Evolutionary conservation across 2,113 vertebrate genomes (phyloP).

Genomic region (human): GRCh38 chr5:90015001-90015500

Average conservation of each 20-base stretch:
- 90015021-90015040: not conserved
- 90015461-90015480: not conserved
- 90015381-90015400: constrained; percentile 28
- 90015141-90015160: not conserved
- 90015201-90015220: not conserved
- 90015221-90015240: not conserved
- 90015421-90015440: constrained; percentile 43
- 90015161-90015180: not conserved
- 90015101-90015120: not conserved
- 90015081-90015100: not conserved
- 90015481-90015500: not conserved
- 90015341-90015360: not conserved
- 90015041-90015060: not conserved
- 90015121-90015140: not conserved
- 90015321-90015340: not conserved
- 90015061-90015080: constrained; percentile 5
- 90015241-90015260: not conserved
- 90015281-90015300: not conserved
- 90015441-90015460: not conserved
- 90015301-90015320: not conserved
- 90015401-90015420: constrained; percentile 13
- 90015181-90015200: not conserved
- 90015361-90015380: not conserved
- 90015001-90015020: not conserved
- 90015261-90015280: not conserved